phyloP scores from a whole-genome alignment of 2,797 vertebrate species.

The Notolabrus celidotus region DNA sequence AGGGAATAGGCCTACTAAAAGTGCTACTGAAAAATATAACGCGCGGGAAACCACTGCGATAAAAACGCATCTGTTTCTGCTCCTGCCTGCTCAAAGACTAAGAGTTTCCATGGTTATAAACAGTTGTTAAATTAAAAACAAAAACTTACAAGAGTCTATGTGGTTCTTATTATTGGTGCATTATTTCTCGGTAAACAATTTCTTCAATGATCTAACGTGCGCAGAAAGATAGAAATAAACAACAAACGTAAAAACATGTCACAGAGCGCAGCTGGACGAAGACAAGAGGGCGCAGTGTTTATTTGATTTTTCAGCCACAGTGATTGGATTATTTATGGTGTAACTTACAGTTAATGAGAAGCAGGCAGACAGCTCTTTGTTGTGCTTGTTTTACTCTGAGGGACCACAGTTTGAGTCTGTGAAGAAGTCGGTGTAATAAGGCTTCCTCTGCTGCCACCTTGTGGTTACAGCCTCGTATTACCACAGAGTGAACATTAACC shows the following conservation, averaged over 20 bases:
- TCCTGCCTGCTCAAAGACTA: not conserved
- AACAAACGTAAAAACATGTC: constrained; percentile 13
- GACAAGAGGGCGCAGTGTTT: constrained; percentile 41
- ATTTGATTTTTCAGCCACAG: constrained; percentile 39
- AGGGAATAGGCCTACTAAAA: not conserved
- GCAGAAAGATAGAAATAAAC: constrained; percentile 21
- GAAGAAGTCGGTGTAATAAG: not conserved
- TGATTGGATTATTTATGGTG: constrained; percentile 66
- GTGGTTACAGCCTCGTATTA: constrained; percentile 45
- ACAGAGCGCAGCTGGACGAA: constrained; percentile 16
- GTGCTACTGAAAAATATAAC: not conserved
- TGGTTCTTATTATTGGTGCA: constrained; percentile 11
- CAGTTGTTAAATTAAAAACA: not conserved
- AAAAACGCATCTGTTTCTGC: not conserved
- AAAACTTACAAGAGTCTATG: not conserved
- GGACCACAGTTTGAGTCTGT: not conserved
- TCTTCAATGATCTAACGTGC: constrained; percentile 1
- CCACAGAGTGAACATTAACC: not conserved
- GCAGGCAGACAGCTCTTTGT: constrained; percentile 19
- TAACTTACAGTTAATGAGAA: constrained; percentile 56
- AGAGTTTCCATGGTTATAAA: not conserved
- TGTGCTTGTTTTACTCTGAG: not conserved
- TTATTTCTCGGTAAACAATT: constrained; percentile 10
- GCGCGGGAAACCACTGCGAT: not conserved
- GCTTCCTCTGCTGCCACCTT: constrained; percentile 60